These are phyloP conservation scores for Sitobion miscanthi DNA, from an alignment of 1,140 invertebrate genomes.

Conservation along the genomic window DNA sequence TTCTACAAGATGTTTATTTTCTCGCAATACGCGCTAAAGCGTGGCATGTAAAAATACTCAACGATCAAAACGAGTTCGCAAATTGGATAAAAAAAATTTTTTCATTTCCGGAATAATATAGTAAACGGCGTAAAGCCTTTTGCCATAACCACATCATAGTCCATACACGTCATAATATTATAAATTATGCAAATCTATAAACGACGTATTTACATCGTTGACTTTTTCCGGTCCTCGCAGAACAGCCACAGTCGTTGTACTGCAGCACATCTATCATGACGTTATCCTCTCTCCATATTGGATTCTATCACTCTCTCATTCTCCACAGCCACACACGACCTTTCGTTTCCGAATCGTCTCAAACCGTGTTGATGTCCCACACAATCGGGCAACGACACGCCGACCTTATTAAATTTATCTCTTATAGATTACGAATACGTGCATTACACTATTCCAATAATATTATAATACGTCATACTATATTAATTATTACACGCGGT, in stretches of 20 bases:
- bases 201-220: background rate
- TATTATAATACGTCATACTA: too few relatives aligned
- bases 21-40: too few relatives aligned
- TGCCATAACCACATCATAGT: too few relatives aligned
- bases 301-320: background rate
- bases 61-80: too few relatives aligned
- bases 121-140: too few relatives aligned
- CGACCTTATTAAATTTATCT: background rate
- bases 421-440: background rate
- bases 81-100: too few relatives aligned
- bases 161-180: too few relatives aligned
- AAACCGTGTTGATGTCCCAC: background rate
- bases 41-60: too few relatives aligned
- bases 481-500: background rate
- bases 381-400: background rate
- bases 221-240: background rate
- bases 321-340: rapidly evolving
- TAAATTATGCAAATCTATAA: background rate
- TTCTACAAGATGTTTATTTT: too few relatives aligned
- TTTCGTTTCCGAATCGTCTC: background rate
- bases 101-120: too few relatives aligned
- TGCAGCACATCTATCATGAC: background rate
- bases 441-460: too few relatives aligned
- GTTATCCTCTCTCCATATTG: background rate
- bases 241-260: background rate